phyloP scores from a whole-genome alignment of 2,797 vertebrate genomes.

The Valencia hispanica region DNA sequence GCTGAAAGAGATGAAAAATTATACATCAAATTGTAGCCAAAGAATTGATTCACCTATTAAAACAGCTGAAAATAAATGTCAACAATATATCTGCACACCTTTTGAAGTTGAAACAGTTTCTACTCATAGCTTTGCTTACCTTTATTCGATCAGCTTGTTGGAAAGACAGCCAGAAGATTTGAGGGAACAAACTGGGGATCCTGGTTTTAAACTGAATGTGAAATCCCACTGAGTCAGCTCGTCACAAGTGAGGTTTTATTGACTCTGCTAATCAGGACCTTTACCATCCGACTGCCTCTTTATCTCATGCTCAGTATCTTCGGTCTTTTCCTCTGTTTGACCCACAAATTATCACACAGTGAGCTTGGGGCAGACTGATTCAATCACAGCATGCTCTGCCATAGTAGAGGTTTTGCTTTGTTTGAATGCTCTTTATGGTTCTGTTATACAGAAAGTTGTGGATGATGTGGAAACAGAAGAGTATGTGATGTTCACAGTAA shows the following conservation, averaged over 20 bases:
- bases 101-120: not conserved
- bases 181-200: not conserved
- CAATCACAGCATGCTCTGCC: conserved; percentile 14
- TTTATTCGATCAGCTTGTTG: not conserved
- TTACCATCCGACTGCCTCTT: conserved; percentile 34
- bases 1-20: not conserved
- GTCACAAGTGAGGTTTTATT: conserved; percentile 51
- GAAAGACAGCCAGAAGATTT: not conserved
- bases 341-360: conserved; percentile 27
- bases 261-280: conserved; percentile 47
- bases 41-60: not conserved
- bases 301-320: conserved; percentile 45
- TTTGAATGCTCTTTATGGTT: conserved; percentile 1
- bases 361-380: conserved; percentile 27
- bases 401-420: conserved; percentile 21
- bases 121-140: conserved; percentile 22
- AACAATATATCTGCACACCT: not conserved
- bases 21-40: not conserved
- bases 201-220: conserved; percentile 4
- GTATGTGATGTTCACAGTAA: not conserved
- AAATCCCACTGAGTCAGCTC: conserved; percentile 1
- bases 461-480: not conserved
- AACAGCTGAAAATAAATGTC: not conserved
- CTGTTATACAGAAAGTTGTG: not conserved
- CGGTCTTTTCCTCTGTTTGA: not conserved